These are phyloP conservation scores for Irena cyanogastra DNA, from an alignment of 2,113 vertebrate genomes.

Conservation along the genomic window DNA sequence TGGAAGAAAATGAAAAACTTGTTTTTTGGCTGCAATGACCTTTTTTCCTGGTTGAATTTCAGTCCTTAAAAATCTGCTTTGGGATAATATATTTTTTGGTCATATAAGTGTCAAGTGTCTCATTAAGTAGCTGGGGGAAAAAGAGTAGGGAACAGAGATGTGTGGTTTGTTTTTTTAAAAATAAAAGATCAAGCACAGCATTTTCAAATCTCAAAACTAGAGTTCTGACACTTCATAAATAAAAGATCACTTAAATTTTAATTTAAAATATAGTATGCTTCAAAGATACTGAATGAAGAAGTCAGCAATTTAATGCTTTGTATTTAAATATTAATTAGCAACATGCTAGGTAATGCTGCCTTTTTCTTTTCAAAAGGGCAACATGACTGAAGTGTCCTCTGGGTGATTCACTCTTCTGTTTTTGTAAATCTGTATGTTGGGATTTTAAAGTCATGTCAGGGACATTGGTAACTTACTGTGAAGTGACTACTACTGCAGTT, in stretches of 20 bases:
- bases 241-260: constrained; percentile 60
- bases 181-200: neutral
- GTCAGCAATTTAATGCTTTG: neutral
- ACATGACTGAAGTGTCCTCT: neutral
- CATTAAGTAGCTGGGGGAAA: neutral
- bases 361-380: neutral
- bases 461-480: neutral
- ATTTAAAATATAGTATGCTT: constrained; percentile 45
- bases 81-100: neutral
- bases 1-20: neutral
- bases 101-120: neutral
- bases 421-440: neutral
- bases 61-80: neutral
- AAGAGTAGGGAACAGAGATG: neutral
- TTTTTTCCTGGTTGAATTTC: neutral
- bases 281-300: constrained; percentile 42
- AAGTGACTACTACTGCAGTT: neutral
- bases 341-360: constrained; percentile 5
- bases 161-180: neutral
- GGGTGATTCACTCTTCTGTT: neutral
- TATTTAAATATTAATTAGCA: constrained; percentile 27
- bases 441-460: neutral
- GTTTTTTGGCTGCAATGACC: neutral
- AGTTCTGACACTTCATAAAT: constrained; percentile 44
- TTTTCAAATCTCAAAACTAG: constrained; percentile 3